Evolutionary conservation across 2,888 invertebrate species (phyloP), one percentile per base, ranked within the genome.

Genomic region (Calliphora vomitoria): DNA sequence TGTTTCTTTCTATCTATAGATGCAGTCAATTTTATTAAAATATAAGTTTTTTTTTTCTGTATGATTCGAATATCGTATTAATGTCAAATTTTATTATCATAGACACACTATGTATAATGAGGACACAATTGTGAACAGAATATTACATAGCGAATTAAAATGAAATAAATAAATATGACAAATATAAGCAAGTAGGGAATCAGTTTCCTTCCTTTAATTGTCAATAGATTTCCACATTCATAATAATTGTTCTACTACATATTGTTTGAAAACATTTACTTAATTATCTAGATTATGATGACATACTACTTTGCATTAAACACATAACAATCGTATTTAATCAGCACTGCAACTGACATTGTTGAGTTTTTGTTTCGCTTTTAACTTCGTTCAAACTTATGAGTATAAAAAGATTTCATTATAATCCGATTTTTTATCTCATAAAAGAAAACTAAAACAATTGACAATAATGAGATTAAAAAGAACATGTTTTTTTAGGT

Each of bases 401-500:
- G 18, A 64, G n/a, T 6, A 38, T 18, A n/a, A 64, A 64, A 35
- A 13, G 8, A 60, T n/a, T n/a, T 60, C 1, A 15, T 60, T 38
- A 64, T 64, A 64, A 64, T 64, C 38, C 38, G 64, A 64, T 60
- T 60, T 60, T 25, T 60, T 31, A 15, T 60, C 4, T 31, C 11
- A 31, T 38, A 38, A 64, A 64, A 64, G 38, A 64, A 18, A 64
- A 60, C 15, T 35, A 2, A 15, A 60, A 60, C 15, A 60, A 64
- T 38, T 64, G 38, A 41, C 64, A 64, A 41, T 64, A 64, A 64
- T 64, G 64, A 15, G 64, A 38, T 64, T 64, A 64, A 64, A 35
- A 38, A 2, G 11, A 58, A 18, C 64, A 64, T 64, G 8, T 64
- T 58, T 25, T 35, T 3, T 5, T 35, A 35, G 35, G 1, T 35